A percentile compares a stretch with the other conserved stretches of the same genome.
phyloP scores from a whole-genome alignment of 2,113 vertebrate genomes.

The Pseudopipra pipra region DNA sequence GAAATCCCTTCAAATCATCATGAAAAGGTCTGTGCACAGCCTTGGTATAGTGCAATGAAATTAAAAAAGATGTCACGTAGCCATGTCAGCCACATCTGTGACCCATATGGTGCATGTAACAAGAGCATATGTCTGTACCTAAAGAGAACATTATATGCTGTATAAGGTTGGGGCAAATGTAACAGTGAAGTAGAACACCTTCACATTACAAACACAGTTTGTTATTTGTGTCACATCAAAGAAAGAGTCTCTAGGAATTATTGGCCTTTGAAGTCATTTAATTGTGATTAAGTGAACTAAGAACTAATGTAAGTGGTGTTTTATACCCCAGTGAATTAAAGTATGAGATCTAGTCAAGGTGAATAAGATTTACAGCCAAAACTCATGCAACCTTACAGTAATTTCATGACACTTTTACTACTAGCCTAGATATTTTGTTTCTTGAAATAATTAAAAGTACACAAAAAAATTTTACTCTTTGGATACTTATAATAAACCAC shows the following conservation, averaged over 20 bases:
- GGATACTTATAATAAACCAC: constrained; percentile 35
- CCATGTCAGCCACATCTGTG: constrained; percentile 75
- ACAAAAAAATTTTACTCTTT: constrained; percentile 47
- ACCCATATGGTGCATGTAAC: constrained; percentile 76
- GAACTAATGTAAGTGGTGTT: constrained; percentile 74
- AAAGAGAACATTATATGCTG: constrained; percentile 65
- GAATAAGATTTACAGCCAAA: constrained; percentile 77
- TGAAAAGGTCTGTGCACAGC: constrained; percentile 10
- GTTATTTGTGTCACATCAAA: constrained; percentile 81
- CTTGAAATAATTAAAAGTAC: constrained; percentile 75
- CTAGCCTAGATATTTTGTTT: constrained; percentile 55
- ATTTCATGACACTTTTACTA: constrained; percentile 74
- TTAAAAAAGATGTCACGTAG: constrained; percentile 69
- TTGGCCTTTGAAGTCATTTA: constrained; percentile 76
- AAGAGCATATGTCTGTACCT: constrained; percentile 70
- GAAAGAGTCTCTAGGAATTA: constrained; percentile 69
- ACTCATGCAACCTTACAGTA: constrained; percentile 75
- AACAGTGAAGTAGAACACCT: constrained; percentile 66
- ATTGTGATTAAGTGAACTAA: constrained; percentile 81
- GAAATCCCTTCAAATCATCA: constrained; percentile 24
- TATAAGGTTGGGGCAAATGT: constrained; percentile 57
- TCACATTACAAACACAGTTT: constrained; percentile 69
- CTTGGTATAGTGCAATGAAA: constrained; percentile 54
- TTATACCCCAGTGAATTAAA: constrained; percentile 79
- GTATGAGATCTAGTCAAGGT: constrained; percentile 74